Percentiles rank a stretch among this genome's conserved stretches.
These are phyloP conservation scores for Listronotus bonariensis DNA, from an alignment of 1,140 invertebrate genomes.

Conservation along the genomic window DNA sequence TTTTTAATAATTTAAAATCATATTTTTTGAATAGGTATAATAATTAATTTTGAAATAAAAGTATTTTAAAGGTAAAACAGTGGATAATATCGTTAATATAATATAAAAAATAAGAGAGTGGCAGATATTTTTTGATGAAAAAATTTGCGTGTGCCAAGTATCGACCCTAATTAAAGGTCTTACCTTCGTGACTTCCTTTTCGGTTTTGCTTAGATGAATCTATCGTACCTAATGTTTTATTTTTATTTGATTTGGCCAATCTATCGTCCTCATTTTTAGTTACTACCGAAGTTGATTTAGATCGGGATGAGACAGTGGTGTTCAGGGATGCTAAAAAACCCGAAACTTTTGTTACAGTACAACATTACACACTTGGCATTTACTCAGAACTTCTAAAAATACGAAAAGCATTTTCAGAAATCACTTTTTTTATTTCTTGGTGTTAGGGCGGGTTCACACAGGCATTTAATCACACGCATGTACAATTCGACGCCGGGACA, in stretches of 20 bases:
- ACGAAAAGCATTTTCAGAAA: conserved; percentile 21
- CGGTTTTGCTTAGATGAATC: conserved; percentile 49
- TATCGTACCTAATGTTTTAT: conserved; percentile 44
- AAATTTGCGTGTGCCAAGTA: conserved; percentile 53
- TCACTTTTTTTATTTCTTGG: background rate
- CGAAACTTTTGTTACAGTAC: conserved; percentile 50
- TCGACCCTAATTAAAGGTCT: conserved; percentile 47
- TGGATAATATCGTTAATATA: background rate
- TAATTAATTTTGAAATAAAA: too few species aligned
- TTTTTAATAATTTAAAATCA: too few species aligned
- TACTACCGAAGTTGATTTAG: conserved; percentile 55
- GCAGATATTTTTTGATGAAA: background rate
- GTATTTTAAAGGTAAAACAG: background rate
- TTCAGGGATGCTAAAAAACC: conserved; percentile 58
- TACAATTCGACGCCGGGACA: too few species aligned
- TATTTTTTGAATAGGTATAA: too few species aligned
- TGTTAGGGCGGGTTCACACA: too few species aligned
- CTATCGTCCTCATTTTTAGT: conserved; percentile 54
- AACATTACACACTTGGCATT: conserved; percentile 33
- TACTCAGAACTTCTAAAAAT: conserved; percentile 27
- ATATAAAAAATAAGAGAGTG: background rate
- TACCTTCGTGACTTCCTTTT: conserved; percentile 52
- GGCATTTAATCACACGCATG: too few species aligned
- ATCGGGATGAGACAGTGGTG: conserved; percentile 56
- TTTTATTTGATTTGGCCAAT: conserved; percentile 55